These are phyloP conservation scores for Lacanobia oleracea DNA, from an alignment of 2,888 invertebrate species.

Conservation along the genomic window DNA sequence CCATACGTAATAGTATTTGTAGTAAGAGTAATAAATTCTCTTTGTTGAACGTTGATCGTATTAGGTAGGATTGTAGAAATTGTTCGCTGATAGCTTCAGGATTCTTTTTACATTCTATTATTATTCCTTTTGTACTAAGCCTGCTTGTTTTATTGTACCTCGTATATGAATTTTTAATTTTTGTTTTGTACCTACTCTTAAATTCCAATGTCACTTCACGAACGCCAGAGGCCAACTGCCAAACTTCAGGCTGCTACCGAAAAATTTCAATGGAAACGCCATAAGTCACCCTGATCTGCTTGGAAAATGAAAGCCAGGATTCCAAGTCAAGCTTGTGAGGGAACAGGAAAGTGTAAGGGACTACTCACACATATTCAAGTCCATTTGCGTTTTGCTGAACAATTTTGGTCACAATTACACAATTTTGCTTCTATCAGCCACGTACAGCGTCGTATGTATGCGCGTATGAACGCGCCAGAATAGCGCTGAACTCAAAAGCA, in stretches of 20 bases:
- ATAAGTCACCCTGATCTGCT: no score
- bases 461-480: no score
- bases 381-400: no score
- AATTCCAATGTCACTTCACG: not conserved
- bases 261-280: not conserved
- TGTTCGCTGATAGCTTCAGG: not conserved
- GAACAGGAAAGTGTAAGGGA: no score
- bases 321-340: no score
- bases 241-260: not conserved
- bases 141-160: not conserved
- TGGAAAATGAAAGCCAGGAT: no score
- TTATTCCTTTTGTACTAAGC: not conserved
- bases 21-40: constrained; percentile 59
- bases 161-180: not conserved
- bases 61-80: constrained; percentile 19
- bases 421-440: no score
- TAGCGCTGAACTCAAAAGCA: no score
- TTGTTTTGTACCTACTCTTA: not conserved
- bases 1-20: constrained; percentile 70
- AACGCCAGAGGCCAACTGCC: not conserved
- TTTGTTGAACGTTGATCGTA: constrained; percentile 39
- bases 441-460: no score
- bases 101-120: not conserved
- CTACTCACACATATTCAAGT: no score
- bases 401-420: no score